A percentile compares a stretch with the other conserved stretches of the same genome.
These are phyloP conservation scores for Eurois occulta DNA, from an alignment of 2,888 invertebrate genomes.

Conservation along the genomic window DNA sequence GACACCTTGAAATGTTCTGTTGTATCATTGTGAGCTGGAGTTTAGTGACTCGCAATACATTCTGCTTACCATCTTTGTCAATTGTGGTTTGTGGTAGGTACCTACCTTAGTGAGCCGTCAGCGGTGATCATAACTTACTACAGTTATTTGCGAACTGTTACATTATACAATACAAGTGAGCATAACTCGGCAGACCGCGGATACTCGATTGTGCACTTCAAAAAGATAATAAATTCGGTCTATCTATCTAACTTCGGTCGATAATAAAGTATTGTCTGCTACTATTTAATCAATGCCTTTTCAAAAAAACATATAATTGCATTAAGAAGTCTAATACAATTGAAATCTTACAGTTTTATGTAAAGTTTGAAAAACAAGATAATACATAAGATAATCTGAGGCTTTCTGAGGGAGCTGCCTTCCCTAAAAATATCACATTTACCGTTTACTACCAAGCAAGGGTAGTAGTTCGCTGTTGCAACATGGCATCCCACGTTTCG, in stretches of 20 bases:
- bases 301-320: not conserved
- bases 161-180: not conserved
- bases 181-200: conserved; percentile 14
- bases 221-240: not conserved
- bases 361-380: not conserved
- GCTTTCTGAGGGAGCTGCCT: not conserved
- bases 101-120: conserved; percentile 26
- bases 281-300: not conserved
- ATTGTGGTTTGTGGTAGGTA: not conserved
- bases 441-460: not conserved
- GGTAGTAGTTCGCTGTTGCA: not conserved
- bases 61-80: not conserved
- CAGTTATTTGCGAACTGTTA: conserved; percentile 8
- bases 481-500: not conserved
- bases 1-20: not conserved
- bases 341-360: not conserved
- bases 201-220: not conserved
- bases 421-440: not conserved
- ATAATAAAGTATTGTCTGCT: not conserved
- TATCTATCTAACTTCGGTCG: too few relatives aligned
- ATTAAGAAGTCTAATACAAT: not conserved
- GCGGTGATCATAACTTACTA: conserved; percentile 12
- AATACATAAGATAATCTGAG: not conserved
- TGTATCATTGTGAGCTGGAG: not conserved
- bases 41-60: not conserved